These are phyloP conservation scores for Neria commutata DNA, from an alignment of 2,888 invertebrate genomes.

Conservation along the genomic window DNA sequence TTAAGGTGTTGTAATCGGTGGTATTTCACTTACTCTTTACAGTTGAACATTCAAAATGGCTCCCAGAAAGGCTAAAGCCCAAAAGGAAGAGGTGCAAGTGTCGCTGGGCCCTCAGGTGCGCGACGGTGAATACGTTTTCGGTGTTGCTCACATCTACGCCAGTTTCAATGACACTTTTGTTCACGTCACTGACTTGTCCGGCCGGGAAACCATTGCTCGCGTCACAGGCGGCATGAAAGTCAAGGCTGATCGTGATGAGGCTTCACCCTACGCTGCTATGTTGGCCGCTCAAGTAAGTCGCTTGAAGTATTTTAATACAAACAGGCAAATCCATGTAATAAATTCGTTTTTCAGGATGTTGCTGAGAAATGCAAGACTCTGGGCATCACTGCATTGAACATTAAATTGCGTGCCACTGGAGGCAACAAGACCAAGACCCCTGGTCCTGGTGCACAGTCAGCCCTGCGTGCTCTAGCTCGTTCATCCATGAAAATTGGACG, in stretches of 20 bases:
- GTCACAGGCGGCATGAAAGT: constrained; percentile 99
- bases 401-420: constrained; percentile 97
- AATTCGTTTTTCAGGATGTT: constrained; percentile 75
- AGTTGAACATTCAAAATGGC: constrained; percentile 77
- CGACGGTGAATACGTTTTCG: constrained; percentile 97
- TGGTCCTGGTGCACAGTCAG: constrained; percentile 98
- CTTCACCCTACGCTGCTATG: constrained; percentile 99
- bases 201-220: constrained; percentile 91
- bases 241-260: constrained; percentile 99
- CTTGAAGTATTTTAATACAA: neutral
- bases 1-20: constrained; percentile 29
- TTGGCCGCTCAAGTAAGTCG: constrained; percentile 92
- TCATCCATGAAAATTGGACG: constrained; percentile 99
- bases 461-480: constrained; percentile 95
- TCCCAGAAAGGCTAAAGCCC: constrained; percentile 95
- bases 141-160: constrained; percentile 99
- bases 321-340: neutral
- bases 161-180: constrained; percentile 99
- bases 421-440: constrained; percentile 99
- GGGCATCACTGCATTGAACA: constrained; percentile 97
- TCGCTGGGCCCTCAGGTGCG: constrained; percentile 95
- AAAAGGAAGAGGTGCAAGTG: constrained; percentile 96
- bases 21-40: constrained; percentile 27
- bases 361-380: constrained; percentile 97
- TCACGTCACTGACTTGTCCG: constrained; percentile 98